Base-by-base conservation (phyloP, 2,888 invertebrate species). In the Mechanitis mazaeus region DNA sequence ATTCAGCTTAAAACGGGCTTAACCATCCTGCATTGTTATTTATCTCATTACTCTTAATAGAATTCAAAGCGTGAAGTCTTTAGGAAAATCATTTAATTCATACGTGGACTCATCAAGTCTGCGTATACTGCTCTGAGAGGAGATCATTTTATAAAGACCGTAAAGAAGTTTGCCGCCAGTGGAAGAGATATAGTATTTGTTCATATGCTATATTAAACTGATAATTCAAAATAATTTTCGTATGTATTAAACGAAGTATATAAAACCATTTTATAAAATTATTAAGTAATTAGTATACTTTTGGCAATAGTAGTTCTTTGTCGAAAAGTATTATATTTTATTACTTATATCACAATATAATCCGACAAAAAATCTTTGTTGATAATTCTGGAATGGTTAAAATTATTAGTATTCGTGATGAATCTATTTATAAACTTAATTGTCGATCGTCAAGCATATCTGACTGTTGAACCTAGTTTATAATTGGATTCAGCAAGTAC, bases 401-500 rank as follows among this genome's bases (percentile, higher is more conserved):
- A n/a, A 31, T 31, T 1, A 50, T 50, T 20, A 1, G 31, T 9
- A 2, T 11, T 50, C 70, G 74, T 72, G 71, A 74, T 74, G 73
- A 77, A 72, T 72, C 71, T 69, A 69, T 74, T 71, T 76, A 73
- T 75, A 72, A 70, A 78, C 77, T 82, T 83, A 85, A 84, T 83
- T 80, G 81, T 80, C 77, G 78, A 77, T 72, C 73, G 77, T 73
- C 75, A 64, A 67, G 67, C 61, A 69, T 68, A 69, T 73, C 71
- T 71, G 69, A 68, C 68, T 76, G 72, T 76, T 76, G 77, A 80
- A 79, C 75, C 82, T 78, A 80, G 77, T 79, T 75, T 74, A 80
- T 85, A 87, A 87, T 86, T 83, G 83, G 81, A 76, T 72, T 69
- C 75, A 72, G 73, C 75, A 75, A 83, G 83, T 80, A 77, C 75